Evolutionary conservation across 2,888 invertebrate species (phyloP), one percentile per base, ranked within the genome.

Genomic region (Tenodera sinensis): DNA sequence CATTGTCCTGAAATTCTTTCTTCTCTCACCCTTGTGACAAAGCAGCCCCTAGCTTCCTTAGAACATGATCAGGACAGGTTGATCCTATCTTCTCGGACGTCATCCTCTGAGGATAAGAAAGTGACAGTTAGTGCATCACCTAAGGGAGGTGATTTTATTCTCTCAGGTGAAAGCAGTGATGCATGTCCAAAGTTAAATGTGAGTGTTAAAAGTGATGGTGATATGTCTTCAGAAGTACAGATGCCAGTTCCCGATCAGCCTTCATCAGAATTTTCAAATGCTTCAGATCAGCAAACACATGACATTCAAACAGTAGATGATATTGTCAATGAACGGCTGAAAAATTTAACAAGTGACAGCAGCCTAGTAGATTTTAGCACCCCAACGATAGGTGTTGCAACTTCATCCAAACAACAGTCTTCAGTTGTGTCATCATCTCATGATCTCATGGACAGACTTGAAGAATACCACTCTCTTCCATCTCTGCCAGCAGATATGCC

Each of bases 1-100:
- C 34, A 92, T 89, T 93, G 93, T 71, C 93, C 93, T 1, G 93
- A 93, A 90, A 93, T 93, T 1, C 89, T 93, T 3, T 92, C 93
- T 28, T 93, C 93, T 1, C 91, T 93, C 30, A 93, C 93, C 0
- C 91, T 93, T 28, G 89, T 88, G 4, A 71, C 90, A 9, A 85
- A 84, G 30, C 30, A 85, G 47, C 2, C 83, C 20, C 14, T 83
- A 87, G 27, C 6, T 34, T 71, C 14, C 15, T 28, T 83, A 8
- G 54, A 42, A 14, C 27, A n/a, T 12, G 47, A 83, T 28, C 27
- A 54, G 34, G 83, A 83, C 12, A 82, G 25, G 12, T 25, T 83
- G 34, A 42, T 28, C 3, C 20, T 28, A 15, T 81, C 81, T 71
- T 54, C 86, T 85, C 86, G 47, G 54, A 86, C 42, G n/a, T 47